phyloP scores from a whole-genome alignment of 2,797 vertebrate species.

The Characodon lateralis region DNA sequence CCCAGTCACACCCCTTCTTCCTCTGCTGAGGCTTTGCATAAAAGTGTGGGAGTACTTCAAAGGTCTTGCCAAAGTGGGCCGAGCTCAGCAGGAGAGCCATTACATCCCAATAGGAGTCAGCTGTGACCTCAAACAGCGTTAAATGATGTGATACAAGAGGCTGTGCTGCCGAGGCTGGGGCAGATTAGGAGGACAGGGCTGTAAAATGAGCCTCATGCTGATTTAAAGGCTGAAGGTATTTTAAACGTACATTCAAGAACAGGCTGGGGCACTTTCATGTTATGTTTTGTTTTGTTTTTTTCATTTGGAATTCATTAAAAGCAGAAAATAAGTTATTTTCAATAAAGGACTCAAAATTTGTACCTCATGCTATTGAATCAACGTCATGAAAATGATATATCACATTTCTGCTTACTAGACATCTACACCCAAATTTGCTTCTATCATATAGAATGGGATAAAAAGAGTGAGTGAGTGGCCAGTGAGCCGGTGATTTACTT shows the following conservation, averaged over 20 bases:
- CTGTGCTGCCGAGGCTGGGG: constrained; percentile 48
- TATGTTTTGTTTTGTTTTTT: background rate
- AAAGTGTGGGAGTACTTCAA: constrained; percentile 64
- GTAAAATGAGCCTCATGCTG: constrained; percentile 64
- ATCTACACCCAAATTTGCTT: background rate
- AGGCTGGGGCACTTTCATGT: background rate
- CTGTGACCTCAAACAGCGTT: constrained; percentile 70
- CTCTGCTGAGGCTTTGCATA: constrained; percentile 24
- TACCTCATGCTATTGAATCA: background rate
- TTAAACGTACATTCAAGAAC: constrained; percentile 36
- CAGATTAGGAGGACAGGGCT: constrained; percentile 45
- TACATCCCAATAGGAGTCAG: constrained; percentile 68
- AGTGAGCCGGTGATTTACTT: constrained; percentile 48
- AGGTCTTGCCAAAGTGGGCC: constrained; percentile 56
- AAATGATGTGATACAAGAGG: constrained; percentile 67
- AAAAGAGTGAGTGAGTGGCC: constrained; percentile 21
- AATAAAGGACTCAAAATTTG: background rate
- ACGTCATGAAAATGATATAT: background rate
- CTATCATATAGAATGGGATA: background rate
- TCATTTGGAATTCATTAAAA: constrained; percentile 12
- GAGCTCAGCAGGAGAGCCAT: constrained; percentile 64
- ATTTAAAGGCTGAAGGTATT: constrained; percentile 64
- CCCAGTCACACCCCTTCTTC: constrained; percentile 54
- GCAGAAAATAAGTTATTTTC: background rate
- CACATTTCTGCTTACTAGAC: background rate